These are phyloP conservation scores for Dendrocopos noguchii DNA, from an alignment of 2,113 vertebrate genomes.

Conservation along the genomic window DNA sequence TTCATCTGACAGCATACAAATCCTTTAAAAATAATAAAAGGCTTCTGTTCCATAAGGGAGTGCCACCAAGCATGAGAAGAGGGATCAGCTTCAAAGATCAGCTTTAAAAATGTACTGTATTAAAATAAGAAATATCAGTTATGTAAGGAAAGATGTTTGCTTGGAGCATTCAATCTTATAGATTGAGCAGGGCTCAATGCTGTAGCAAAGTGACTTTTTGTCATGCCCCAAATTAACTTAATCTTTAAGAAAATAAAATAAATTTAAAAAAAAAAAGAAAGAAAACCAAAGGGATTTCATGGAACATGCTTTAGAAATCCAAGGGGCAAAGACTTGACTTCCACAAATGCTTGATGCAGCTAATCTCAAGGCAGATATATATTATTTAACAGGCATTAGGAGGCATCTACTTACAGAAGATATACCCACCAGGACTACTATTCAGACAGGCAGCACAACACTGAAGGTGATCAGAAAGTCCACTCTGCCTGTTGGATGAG, in stretches of 20 bases:
- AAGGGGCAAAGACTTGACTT: not conserved
- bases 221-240: not conserved
- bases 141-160: not conserved
- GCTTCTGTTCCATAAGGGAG: not conserved
- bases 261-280: not conserved
- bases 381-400: not conserved
- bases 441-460: not conserved
- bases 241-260: not conserved
- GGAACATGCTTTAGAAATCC: not conserved
- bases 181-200: not conserved
- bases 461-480: not conserved
- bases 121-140: slow-evolving; percentile 34
- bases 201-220: not conserved
- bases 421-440: not conserved
- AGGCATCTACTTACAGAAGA: not conserved
- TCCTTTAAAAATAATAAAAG: slow-evolving; percentile 26
- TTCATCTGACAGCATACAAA: not conserved
- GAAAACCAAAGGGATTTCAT: not conserved
- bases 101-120: not conserved
- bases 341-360: not conserved
- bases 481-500: not conserved
- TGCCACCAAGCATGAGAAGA: not conserved
- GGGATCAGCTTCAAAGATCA: slow-evolving; percentile 2
- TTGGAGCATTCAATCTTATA: not conserved
- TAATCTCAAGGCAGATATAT: not conserved